A percentile compares a stretch with the other conserved stretches of the same genome.
These are phyloP conservation scores for Coelopa frigida DNA, from an alignment of 1,140 invertebrate species.

Conservation along the genomic window DNA sequence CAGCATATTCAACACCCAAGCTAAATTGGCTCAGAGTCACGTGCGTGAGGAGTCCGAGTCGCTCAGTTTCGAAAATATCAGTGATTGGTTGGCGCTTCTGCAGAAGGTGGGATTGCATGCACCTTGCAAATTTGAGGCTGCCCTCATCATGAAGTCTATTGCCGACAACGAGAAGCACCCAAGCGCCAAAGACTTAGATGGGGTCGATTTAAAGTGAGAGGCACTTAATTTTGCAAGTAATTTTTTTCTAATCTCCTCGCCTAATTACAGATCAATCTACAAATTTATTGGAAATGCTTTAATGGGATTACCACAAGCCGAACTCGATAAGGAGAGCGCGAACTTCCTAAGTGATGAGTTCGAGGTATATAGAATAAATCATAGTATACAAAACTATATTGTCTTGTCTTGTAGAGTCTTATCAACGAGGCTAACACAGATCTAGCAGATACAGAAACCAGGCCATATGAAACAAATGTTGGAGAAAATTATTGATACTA, in stretches of 20 bases:
- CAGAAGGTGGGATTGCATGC: constrained; percentile 12
- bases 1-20: background rate
- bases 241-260: background rate
- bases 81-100: constrained; percentile 29
- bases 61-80: constrained; percentile 25
- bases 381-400: background rate
- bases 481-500: background rate
- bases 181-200: constrained; percentile 12
- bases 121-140: constrained; percentile 26
- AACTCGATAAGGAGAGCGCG: constrained; percentile 15
- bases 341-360: constrained; percentile 26
- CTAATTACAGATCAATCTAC: constrained; percentile 24
- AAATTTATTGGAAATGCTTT: constrained; percentile 28
- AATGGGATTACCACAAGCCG: constrained; percentile 27
- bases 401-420: constrained; percentile 16
- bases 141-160: constrained; percentile 23
- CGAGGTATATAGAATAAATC: constrained; percentile 16
- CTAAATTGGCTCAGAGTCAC: constrained; percentile 3
- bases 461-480: background rate
- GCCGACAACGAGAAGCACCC: constrained; percentile 23
- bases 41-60: constrained; percentile 24
- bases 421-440: constrained; percentile 32
- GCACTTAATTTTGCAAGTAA: background rate
- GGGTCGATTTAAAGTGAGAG: constrained; percentile 25
- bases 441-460: constrained; percentile 8